Percentiles rank a stretch among this genome's conserved stretches.
These are phyloP conservation scores for Holacanthella duospinosa DNA, from an alignment of 2,888 invertebrate genomes.

Conservation along the genomic window DNA sequence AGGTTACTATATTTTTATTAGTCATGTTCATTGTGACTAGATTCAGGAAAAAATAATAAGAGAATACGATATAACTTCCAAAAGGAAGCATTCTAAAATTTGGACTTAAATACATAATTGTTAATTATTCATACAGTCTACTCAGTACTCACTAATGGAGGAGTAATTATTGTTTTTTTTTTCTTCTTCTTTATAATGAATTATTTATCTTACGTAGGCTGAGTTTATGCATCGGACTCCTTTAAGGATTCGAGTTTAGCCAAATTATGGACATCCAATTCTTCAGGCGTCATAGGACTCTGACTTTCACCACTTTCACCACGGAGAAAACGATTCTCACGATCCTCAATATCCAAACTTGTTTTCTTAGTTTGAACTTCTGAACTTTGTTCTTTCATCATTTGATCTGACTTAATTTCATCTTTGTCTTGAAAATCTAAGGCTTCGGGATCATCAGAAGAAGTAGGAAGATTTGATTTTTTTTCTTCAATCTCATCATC, in stretches of 20 bases:
- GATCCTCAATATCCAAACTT: conserved; percentile 33
- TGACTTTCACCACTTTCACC: conserved; percentile 30
- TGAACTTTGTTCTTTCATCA: conserved; percentile 45
- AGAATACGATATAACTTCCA: too few relatives aligned
- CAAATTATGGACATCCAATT: conserved; percentile 76
- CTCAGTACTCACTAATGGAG: too few relatives aligned
- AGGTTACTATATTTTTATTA: too few relatives aligned
- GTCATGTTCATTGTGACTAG: too few relatives aligned
- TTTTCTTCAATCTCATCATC: neutral
- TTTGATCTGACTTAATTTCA: neutral
- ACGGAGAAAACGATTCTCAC: conserved; percentile 20
- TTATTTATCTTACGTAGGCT: too few relatives aligned
- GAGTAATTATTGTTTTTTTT: too few relatives aligned
- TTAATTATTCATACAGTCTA: too few relatives aligned
- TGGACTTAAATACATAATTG: too few relatives aligned
- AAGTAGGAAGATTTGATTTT: conserved; percentile 34
- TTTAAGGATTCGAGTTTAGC: conserved; percentile 78
- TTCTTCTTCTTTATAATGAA: too few relatives aligned
- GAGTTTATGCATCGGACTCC: conserved; percentile 76
- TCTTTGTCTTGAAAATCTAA: conserved; percentile 1
- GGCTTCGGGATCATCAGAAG: neutral
- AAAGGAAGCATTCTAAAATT: too few relatives aligned
- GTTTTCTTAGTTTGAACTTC: conserved; percentile 46
- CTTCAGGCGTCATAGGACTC: conserved; percentile 57
- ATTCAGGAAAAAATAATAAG: too few relatives aligned